Evolutionary conservation across 2,113 vertebrate species (phyloP).

Genomic region (Acrocephalus arundinaceus): DNA sequence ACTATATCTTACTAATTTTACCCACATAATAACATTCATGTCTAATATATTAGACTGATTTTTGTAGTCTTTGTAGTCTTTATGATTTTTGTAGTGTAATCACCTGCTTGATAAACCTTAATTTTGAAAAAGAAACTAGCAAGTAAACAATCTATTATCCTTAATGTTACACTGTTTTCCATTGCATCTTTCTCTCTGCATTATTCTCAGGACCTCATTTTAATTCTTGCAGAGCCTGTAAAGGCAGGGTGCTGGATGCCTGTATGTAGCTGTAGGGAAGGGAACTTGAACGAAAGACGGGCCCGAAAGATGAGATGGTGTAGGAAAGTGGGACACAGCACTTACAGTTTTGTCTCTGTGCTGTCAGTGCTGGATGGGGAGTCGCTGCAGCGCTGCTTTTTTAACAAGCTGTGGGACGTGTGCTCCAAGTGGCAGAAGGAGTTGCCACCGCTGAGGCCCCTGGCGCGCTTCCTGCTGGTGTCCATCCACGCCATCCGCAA

Average conservation of each 20-base stretch:
- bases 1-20: not conserved
- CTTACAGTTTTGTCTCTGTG: not conserved
- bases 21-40: not conserved
- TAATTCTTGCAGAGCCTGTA: not conserved
- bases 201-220: not conserved
- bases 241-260: not conserved
- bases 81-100: not conserved
- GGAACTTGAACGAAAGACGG: not conserved
- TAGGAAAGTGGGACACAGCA: not conserved
- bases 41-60: not conserved
- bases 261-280: not conserved
- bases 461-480: constrained; percentile 61
- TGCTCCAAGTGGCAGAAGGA: constrained; percentile 76
- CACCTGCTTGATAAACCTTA: not conserved
- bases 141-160: not conserved
- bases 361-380: constrained; percentile 80
- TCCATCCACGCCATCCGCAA: constrained; percentile 90
- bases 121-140: not conserved
- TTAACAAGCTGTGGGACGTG: constrained; percentile 82
- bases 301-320: not conserved
- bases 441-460: not conserved
- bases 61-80: not conserved
- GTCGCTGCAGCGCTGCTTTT: constrained; percentile 76
- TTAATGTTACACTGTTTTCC: not conserved
- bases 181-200: not conserved